Percentiles rank a stretch among this genome's conserved stretches.
These are phyloP conservation scores for Sipha maydis DNA, from an alignment of 2,888 invertebrate genomes.

Conservation along the genomic window DNA sequence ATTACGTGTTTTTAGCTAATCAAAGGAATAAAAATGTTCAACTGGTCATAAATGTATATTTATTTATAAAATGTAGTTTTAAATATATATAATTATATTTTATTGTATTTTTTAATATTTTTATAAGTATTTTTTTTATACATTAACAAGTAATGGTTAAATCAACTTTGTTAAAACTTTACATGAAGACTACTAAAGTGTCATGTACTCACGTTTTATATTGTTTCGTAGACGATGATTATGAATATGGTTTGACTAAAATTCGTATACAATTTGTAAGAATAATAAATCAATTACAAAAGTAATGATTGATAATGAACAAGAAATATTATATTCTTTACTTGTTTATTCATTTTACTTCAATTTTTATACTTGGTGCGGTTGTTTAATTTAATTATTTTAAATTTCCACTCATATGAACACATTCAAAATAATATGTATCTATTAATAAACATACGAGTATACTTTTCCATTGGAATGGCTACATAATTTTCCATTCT, in stretches of 20 bases:
- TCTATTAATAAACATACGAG: background rate
- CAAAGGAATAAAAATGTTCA: too few relatives aligned
- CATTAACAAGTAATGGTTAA: background rate
- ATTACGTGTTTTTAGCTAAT: too few relatives aligned
- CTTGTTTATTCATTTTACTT: background rate
- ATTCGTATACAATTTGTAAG: background rate
- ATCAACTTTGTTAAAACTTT: background rate
- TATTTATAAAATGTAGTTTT: background rate
- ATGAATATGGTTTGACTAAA: background rate
- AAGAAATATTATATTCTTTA: background rate
- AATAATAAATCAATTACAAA: background rate
- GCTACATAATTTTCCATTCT: background rate
- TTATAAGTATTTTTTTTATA: background rate
- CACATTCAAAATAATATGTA: background rate
- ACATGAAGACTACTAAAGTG: background rate
- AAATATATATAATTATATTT: background rate
- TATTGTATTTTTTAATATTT: background rate
- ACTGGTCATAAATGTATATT: too few relatives aligned
- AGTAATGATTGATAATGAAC: background rate
- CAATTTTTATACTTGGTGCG: background rate
- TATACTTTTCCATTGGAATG: background rate
- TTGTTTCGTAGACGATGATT: too few relatives aligned
- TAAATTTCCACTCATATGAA: background rate
- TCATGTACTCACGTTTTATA: background rate
- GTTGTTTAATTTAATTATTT: background rate